Base-by-base conservation (phyloP, 2,113 vertebrate genomes). In the Enhydra lutris region DNA sequence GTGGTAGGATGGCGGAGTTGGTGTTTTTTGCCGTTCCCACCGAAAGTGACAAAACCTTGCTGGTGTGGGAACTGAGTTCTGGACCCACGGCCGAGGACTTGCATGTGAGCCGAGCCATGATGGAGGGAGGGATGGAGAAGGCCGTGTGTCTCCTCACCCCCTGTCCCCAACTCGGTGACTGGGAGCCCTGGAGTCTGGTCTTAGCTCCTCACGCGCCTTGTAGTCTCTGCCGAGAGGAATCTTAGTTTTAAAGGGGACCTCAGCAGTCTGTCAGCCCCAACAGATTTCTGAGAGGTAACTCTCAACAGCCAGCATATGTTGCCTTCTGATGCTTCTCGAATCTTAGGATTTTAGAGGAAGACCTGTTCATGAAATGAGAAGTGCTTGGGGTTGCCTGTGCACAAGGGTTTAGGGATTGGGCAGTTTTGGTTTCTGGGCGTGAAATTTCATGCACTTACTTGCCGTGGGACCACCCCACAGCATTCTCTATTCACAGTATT, bases 11-110 rank as follows among this genome's bases (percentile, higher is more conserved):
- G 63, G 98, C 98, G 20, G 99, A 99, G 82, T 29, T 99, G 24
- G 20, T 99, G 23, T 98, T 98, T 36, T 99, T 99, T 78, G 93
- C 81, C 50, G 98, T 99, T 20, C 99, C 99, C 0, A 9, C 42
- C 0, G 98, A 98, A 61, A 97, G 97, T 57, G 98, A 97, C 7
- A 99, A 98, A 96, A 99, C 98, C 2, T 67, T 99, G 89, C 98
- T 99, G 83, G 98, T 99, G 8, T 99, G 99, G 99, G 98, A 99
- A 20, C 98, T 99, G 94, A 97, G 97, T 98, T 34, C 97, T 98
- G 5, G 29, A 24, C 80, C 7, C 13, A 90, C 89, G 50, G 36
- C 97, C 0, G 98, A 99, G 96, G 98, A 50, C 47, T 87, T 96
- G 69, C 84, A 74, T 7, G 91, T 93, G 97, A 98, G 67, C 96